Conservation (phyloP, 2,888 invertebrate species). For the Eilema caniola region DNA sequence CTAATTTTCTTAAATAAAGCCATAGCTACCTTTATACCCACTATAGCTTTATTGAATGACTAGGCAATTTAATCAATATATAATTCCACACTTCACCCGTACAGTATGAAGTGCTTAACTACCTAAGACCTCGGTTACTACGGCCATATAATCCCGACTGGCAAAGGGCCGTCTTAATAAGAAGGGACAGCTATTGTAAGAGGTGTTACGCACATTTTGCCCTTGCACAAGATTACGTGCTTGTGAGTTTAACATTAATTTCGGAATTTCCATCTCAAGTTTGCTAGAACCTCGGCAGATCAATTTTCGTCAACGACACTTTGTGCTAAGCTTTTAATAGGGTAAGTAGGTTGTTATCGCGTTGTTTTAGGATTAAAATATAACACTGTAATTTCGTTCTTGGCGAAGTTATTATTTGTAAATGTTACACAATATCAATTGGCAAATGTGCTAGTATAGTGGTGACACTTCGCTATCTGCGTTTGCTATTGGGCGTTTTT, state of each 20-base stretch:
- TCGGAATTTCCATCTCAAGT: constrained; percentile 68
- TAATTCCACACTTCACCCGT: constrained; percentile 56
- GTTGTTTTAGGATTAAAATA: constrained; percentile 27
- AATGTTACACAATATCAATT: not conserved
- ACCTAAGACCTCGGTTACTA: constrained; percentile 61
- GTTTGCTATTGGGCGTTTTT: too few relatives aligned
- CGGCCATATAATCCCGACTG: constrained; percentile 67
- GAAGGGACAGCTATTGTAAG: constrained; percentile 78
- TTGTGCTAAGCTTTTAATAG: constrained; percentile 37
- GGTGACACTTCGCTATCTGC: too few relatives aligned
- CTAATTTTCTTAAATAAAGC: constrained; percentile 3
- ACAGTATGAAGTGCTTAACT: constrained; percentile 58
- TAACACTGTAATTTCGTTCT: not conserved
- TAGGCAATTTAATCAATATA: constrained; percentile 63
- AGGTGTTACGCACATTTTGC: constrained; percentile 76
- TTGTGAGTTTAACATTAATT: constrained; percentile 75
- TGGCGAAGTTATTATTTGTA: not conserved
- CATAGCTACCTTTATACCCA: constrained; percentile 12
- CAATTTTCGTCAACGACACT: constrained; percentile 52
- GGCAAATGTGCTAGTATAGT: not conserved
- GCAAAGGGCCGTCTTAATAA: constrained; percentile 54
- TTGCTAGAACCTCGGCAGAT: constrained; percentile 50
- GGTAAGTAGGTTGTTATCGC: constrained; percentile 34
- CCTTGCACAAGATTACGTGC: constrained; percentile 73
- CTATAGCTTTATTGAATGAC: constrained; percentile 27